A percentile compares a stretch with the other conserved stretches of the same genome.
These are phyloP conservation scores for Tragulus kanchil DNA, from an alignment of 2,113 vertebrate genomes.

Conservation along the genomic window DNA sequence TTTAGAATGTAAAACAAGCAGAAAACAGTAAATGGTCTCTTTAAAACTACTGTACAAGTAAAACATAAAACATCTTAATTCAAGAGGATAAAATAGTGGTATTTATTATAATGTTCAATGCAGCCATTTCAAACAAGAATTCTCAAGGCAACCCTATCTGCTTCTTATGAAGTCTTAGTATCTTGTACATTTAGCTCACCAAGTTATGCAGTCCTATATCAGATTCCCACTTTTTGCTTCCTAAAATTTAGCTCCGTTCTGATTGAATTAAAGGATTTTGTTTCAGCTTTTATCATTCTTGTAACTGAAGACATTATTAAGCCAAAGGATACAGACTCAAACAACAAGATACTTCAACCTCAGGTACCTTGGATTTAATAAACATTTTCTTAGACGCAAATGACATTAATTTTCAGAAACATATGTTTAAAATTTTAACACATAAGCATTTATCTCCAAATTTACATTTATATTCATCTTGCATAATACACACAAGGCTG, in stretches of 20 bases:
- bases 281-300: constrained; percentile 89
- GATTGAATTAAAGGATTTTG: constrained; percentile 89
- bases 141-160: constrained; percentile 82
- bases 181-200: constrained; percentile 86
- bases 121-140: constrained; percentile 84
- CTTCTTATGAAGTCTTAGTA: constrained; percentile 84
- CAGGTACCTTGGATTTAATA: constrained; percentile 84
- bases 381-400: constrained; percentile 82
- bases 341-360: constrained; percentile 84
- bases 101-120: constrained; percentile 83
- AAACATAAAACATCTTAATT: constrained; percentile 84
- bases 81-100: constrained; percentile 82
- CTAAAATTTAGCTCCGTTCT: constrained; percentile 86
- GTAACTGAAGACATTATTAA: constrained; percentile 88
- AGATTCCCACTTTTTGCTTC: constrained; percentile 84
- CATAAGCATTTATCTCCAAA: constrained; percentile 51
- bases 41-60: constrained; percentile 84
- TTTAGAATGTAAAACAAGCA: constrained; percentile 88
- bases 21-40: constrained; percentile 79
- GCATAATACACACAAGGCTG: constrained; percentile 66
- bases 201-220: constrained; percentile 83
- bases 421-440: constrained; percentile 69
- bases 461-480: constrained; percentile 66
- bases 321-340: constrained; percentile 84
- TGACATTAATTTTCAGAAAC: constrained; percentile 69